Base-by-base conservation (phyloP, 2,113 vertebrate species). In the Callopanchax toddi region DNA sequence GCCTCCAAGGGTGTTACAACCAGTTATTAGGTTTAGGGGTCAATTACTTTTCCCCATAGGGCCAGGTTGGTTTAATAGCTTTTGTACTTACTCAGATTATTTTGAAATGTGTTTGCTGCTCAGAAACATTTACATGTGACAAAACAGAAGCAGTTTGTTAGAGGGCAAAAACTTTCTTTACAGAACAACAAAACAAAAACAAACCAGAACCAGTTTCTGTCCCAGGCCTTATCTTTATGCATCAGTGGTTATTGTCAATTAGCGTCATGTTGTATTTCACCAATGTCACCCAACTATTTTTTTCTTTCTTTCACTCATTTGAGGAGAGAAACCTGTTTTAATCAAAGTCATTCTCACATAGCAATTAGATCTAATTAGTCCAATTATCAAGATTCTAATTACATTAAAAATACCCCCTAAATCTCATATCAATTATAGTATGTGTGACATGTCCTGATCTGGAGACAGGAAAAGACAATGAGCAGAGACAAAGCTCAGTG, bases 281-380 rank as follows among this genome's bases (percentile, higher is more conserved):
- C 79, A 79, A 76, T 84, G 80, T 90, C 85, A 88, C 81, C 79
- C 56, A 83, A 71, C 74, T 64, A 56, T 79, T 68, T 76, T 68
- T 32, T 37, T 13, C 4, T 37, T 65, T 67, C 62, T 60, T 68
- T 58, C 69, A 70, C 71, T 80, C 78, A 61, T 86, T 92, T 91
- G 83, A 89, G 76, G 85, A 74, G 82, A 83, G 62, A 89, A 93
- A 91, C 83, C 89, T 91, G 86, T 81, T 92, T 92, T 93, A 93
- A 93, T 93, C 92, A 93, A 93, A 93, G 89, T 92, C 87, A 92
- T 89, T 91, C 86, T 92, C 91, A 89, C 86, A 87, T 85, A 82
- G 89, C 91, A 92, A 92, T 93, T 92, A 91, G 89, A 92, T 91
- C 91, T 92, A 92, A 93, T 93, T 92, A 93, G 92, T 91, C 89